Evolutionary conservation across 2,888 invertebrate species (phyloP).

Genomic region (Tanytarsus gracilentus): DNA sequence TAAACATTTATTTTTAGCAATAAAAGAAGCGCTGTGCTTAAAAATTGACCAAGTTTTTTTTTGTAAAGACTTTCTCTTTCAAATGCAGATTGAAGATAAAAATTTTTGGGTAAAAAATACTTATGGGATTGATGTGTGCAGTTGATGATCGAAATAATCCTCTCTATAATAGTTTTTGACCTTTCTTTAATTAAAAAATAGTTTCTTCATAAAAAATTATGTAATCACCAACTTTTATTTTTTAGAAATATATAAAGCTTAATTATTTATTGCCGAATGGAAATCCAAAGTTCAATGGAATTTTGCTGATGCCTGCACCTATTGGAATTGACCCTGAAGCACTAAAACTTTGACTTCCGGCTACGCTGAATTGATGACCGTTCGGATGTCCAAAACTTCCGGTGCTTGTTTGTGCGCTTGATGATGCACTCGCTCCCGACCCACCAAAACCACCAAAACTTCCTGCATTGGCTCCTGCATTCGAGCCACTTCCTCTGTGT

Average conservation of each 20-base stretch:
- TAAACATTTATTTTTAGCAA: no score
- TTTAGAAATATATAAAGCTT: background rate
- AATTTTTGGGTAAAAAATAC: no score
- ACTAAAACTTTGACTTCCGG: constrained; percentile 8
- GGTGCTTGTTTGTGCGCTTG: background rate
- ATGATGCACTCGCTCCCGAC: background rate
- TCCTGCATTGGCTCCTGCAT: background rate
- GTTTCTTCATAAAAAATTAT: no score
- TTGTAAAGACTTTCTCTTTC: no score
- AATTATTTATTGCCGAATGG: background rate
- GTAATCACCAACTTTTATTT: no score
- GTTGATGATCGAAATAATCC: no score
- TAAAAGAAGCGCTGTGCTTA: no score
- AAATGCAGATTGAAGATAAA: no score
- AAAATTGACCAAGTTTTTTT: no score
- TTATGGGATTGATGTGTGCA: no score
- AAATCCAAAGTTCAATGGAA: background rate
- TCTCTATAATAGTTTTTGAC: no score
- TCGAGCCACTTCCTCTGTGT: background rate
- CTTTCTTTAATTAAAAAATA: no score
- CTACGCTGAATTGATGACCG: constrained; percentile 6
- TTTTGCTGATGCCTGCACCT: background rate
- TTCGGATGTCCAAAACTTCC: constrained; percentile 2
- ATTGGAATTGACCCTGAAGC: constrained; percentile 12
- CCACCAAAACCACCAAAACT: constrained; percentile 9